Base-by-base conservation (phyloP, 2,113 vertebrate genomes). In the Tinamus guttatus region DNA sequence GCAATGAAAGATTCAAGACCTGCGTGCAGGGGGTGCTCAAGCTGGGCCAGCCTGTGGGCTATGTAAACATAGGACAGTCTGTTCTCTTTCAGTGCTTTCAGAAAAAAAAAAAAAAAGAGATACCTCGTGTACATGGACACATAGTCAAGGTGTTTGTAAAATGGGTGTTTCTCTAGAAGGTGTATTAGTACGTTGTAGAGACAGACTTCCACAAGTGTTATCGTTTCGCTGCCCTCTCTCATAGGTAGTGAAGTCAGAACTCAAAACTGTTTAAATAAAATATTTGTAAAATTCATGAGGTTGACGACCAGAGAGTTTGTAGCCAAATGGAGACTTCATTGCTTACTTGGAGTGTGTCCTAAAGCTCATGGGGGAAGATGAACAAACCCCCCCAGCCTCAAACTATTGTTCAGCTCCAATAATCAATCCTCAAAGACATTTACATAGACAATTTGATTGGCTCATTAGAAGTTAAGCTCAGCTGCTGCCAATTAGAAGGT, bases 381-480 rank as follows among this genome's bases (percentile, higher is more conserved):
- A 75, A 51, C 24, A 85, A 59, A 15, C 30, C 71, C 52, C 52
- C 54, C 84, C 38, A 51, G 54, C 86, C 25, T 54, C 27, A 58
- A 85, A 91, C 87, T 54, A 1, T 92, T 54, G 32, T 85, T 54
- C 45, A 82, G 49, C 69, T 70, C 28, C 28, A 56, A 5, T 81
- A 65, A 52, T 84, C 90, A 84, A 20, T 63, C 60, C 67, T 54
- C 67, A 70, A 59, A 85, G 77, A 90, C 24, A 76, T 79, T 76
- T 56, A 18, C 32, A n/a, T 68, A 16, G 4, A 21, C 82, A 69
- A 13, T 49, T 65, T 78, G 38, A 58, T 82, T 17, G 54, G 51
- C 28, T 96, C 68, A 38, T 87, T 85, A 91, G 80, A 84, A 76
- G 34, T 43, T 68, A 74, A 85, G 25, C 43, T 97, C 68, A 71